These are phyloP conservation scores for Choreutis nemorana DNA, from an alignment of 2,888 invertebrate species.

Conservation along the genomic window DNA sequence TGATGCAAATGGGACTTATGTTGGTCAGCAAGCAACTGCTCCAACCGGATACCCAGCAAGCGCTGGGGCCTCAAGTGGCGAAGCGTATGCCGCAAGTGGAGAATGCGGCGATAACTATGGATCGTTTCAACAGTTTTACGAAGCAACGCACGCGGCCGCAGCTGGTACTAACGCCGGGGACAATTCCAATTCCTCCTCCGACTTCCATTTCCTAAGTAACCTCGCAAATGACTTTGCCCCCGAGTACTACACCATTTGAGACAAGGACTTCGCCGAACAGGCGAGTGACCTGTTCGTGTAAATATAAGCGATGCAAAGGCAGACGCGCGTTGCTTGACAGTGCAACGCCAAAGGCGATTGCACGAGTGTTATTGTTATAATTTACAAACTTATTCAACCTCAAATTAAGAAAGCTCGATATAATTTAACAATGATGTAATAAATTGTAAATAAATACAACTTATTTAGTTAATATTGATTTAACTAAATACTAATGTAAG, in stretches of 20 bases:
- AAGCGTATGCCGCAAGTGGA: slow-evolving; percentile 21
- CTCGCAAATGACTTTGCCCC: slow-evolving; percentile 92
- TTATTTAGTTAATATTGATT: slow-evolving; percentile 18
- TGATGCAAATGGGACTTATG: slow-evolving; percentile 39
- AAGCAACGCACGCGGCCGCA: slow-evolving; percentile 58
- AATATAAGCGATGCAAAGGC: slow-evolving; percentile 13
- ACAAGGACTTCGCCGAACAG: slow-evolving; percentile 64
- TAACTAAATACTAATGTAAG: too few relatives aligned
- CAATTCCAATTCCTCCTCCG: slow-evolving; percentile 91
- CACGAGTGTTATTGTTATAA: slow-evolving; percentile 19
- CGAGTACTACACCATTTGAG: slow-evolving; percentile 81
- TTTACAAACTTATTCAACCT: slow-evolving; percentile 25
- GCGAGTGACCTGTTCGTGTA: slow-evolving; percentile 62
- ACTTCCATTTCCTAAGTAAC: slow-evolving; percentile 93
- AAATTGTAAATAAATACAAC: slow-evolving; percentile 45
- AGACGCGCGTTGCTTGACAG: slow-evolving; percentile 11
- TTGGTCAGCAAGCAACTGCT: slow-evolving; percentile 37
- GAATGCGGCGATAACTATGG: slow-evolving; percentile 74
- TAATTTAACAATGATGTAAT: slow-evolving; percentile 37
- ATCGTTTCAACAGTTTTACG: slow-evolving; percentile 76
- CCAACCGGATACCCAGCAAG: slow-evolving; percentile 22
- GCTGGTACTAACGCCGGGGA: slow-evolving; percentile 68
- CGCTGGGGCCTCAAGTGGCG: slow-evolving; percentile 50
- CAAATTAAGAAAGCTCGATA: slow-evolving; percentile 26
- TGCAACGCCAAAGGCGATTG: slow-evolving; percentile 9